These are phyloP conservation scores for Anhinga anhinga DNA, from an alignment of 2,113 vertebrate genomes.

Conservation along the genomic window DNA sequence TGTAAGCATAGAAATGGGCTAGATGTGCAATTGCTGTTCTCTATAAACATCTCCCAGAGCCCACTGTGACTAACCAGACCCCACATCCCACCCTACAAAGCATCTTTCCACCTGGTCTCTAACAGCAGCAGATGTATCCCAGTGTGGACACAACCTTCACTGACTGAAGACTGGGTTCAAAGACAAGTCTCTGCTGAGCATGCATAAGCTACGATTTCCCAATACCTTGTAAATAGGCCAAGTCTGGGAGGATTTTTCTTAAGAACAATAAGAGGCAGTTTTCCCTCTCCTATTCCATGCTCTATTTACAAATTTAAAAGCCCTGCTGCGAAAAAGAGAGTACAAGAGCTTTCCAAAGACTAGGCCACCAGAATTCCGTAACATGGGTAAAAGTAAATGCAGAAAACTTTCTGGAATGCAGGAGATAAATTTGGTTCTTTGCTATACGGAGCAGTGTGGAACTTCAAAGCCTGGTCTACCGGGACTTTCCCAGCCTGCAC, in stretches of 20 bases:
- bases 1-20: neutral
- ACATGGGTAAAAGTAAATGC: neutral
- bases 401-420: neutral
- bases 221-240: neutral
- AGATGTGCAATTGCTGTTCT: too few species aligned
- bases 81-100: neutral
- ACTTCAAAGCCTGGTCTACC: neutral
- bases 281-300: neutral
- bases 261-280: neutral
- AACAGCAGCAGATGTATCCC: neutral
- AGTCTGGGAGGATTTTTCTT: neutral
- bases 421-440: neutral
- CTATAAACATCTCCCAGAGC: neutral
- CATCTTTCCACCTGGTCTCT: neutral
- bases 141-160: neutral
- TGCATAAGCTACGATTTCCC: neutral
- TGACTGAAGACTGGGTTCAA: neutral
- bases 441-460: neutral
- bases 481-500: neutral
- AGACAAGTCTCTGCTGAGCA: neutral
- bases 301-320: neutral
- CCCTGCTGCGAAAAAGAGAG: neutral
- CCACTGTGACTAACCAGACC: neutral
- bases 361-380: neutral
- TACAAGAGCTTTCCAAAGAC: neutral